phyloP scores from a whole-genome alignment of 2,113 vertebrate genomes.

The Cardinalis cardinalis region DNA sequence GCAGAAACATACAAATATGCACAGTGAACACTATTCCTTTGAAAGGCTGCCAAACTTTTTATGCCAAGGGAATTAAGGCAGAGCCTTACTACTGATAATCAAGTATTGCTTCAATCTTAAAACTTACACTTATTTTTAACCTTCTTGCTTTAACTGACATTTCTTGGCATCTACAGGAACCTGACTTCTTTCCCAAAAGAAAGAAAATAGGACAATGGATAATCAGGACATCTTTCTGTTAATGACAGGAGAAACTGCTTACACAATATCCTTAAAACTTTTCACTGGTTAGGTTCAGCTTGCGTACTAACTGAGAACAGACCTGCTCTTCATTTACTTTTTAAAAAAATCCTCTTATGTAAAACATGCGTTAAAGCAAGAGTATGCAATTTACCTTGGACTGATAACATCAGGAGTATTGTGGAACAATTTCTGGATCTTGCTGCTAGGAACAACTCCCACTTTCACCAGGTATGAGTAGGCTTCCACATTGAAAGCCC shows the following conservation, averaged over 20 bases:
- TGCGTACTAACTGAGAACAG: background rate
- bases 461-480: slow-evolving; percentile 93
- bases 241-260: background rate
- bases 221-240: background rate
- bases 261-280: background rate
- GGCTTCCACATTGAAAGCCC: slow-evolving; percentile 89
- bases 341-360: background rate
- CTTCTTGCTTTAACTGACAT: background rate
- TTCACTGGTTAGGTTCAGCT: background rate
- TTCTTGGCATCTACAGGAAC: background rate
- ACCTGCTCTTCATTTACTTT: background rate
- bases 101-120: background rate
- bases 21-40: background rate
- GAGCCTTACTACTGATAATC: background rate
- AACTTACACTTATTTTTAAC: background rate
- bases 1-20: background rate
- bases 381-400: slow-evolving; percentile 82
- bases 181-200: background rate
- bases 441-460: slow-evolving; percentile 89
- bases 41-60: background rate
- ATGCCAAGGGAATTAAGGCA: background rate
- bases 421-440: slow-evolving; percentile 91
- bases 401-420: slow-evolving; percentile 87
- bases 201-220: background rate
- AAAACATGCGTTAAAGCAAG: background rate